Evolutionary conservation across 1,140 invertebrate genomes (phyloP), one percentile per base, ranked within the genome.

Genomic region (Neelides sp.): DNA sequence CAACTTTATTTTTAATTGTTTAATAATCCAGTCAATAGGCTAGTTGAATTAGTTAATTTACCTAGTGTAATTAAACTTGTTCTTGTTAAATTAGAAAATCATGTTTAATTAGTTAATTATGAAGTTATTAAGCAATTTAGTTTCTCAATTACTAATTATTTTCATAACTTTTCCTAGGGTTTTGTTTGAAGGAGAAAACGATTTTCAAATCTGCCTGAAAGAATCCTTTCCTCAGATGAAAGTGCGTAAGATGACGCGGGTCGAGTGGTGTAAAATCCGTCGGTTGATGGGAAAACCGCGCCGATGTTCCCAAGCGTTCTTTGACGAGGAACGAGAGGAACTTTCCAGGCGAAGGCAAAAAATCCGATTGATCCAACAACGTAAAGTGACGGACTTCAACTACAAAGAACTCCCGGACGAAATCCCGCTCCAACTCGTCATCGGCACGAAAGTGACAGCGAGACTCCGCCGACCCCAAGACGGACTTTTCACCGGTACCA

Each of bases 281-380:
- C 70, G 91, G 51, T 80, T 96, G 69, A 95, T 99, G 88, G 95
- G 95, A 3, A 96, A 96, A 66, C 95, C 95, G 15, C 69, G 95
- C 41, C 74, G 93, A 62, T 96, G 85, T 66, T 90, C 86, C 2
- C 81, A 77, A 61, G 84, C 90, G 2, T 99, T 99, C 67, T 96
- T 99, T 69, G 78, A 80, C 57, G 93, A 98, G 71, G 95, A 98
- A 69, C 72, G 93, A 40, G 73, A 77, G 55, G 87, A 94, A 58
- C 68, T 98, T 32, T 85, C 93, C 54, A 76, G 82, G 28, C 94
- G 93, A 70, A 73, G 94, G 36, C 81, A 84, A 61, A 85, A 95
- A 63, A 95, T 99, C 60, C 74, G 94, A 50, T 79, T 87, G 62
- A 71, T 99, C 39, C 95, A 99, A 64, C 91, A 95, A 62, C 75